A percentile compares a stretch with the other conserved stretches of the same genome.
Evolutionary conservation across 2,797 vertebrate species (phyloP).

Genomic region (Enteromius radiatus): DNA sequence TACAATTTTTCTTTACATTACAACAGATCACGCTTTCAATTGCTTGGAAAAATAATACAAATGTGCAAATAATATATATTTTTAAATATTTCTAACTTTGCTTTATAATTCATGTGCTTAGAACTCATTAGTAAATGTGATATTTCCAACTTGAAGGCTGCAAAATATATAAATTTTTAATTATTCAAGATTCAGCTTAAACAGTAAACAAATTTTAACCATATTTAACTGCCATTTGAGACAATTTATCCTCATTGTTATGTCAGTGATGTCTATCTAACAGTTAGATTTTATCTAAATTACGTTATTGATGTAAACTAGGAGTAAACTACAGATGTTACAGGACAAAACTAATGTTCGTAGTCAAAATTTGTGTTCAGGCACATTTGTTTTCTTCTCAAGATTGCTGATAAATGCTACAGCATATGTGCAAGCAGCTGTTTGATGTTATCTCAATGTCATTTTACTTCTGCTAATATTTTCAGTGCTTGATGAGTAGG

Average conservation of each 20-base stretch:
- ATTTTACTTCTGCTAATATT: background rate
- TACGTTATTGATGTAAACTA: background rate
- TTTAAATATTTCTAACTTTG: background rate
- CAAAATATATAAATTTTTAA: background rate
- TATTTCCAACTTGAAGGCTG: background rate
- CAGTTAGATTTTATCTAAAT: background rate
- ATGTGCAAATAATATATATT: background rate
- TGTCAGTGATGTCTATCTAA: background rate
- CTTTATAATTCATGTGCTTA: background rate
- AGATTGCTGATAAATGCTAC: background rate
- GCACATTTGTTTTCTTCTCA: background rate
- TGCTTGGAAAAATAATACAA: background rate
- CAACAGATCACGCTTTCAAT: background rate
- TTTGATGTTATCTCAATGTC: constrained; percentile 4
- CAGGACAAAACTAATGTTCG: background rate
- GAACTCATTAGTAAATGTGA: background rate
- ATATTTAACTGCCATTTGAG: background rate
- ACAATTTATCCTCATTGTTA: background rate
- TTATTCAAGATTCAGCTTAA: background rate
- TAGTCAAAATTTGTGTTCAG: background rate
- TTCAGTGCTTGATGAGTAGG: background rate
- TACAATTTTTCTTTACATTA: background rate
- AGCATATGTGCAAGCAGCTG: constrained; percentile 10
- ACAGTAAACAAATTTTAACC: background rate
- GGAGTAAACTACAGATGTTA: background rate